phyloP scores from a whole-genome alignment of 2,797 vertebrate species.

The Lagocephalus sceleratus region DNA sequence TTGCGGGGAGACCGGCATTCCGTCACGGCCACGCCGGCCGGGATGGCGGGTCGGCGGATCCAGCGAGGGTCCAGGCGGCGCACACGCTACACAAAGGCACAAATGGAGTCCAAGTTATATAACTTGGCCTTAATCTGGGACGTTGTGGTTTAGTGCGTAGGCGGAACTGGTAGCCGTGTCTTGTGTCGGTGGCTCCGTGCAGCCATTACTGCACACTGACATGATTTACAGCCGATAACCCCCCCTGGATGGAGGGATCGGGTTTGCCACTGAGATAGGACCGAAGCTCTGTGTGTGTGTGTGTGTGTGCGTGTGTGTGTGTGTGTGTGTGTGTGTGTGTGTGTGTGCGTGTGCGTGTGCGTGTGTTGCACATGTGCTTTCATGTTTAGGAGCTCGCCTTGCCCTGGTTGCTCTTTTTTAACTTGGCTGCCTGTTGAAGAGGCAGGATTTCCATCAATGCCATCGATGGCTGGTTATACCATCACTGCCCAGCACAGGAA shows the following conservation, averaged over 20 bases:
- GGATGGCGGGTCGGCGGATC: too few relatives aligned
- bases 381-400: too few relatives aligned
- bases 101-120: slow-evolving; percentile 74
- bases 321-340: too few relatives aligned
- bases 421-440: not conserved
- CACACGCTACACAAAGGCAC: slow-evolving; percentile 48
- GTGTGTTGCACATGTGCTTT: too few relatives aligned
- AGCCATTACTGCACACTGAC: slow-evolving; percentile 10
- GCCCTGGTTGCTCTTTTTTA: too few relatives aligned
- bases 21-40: too few relatives aligned
- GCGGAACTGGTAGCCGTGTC: slow-evolving; percentile 35
- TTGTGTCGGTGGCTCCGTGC: slow-evolving; percentile 8
- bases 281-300: not conserved
- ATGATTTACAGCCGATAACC: slow-evolving; percentile 14
- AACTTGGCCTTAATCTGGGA: slow-evolving; percentile 79
- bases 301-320: too few relatives aligned
- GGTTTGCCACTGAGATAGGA: not conserved
- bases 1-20: not conserved
- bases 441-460: too few relatives aligned
- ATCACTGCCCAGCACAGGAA: too few relatives aligned
- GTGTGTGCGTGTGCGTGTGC: too few relatives aligned
- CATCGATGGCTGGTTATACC: too few relatives aligned
- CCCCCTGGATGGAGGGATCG: too few relatives aligned
- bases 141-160: slow-evolving; percentile 56
- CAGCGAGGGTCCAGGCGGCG: slow-evolving; percentile 8